These are phyloP conservation scores for Parus major DNA, from an alignment of 2,113 vertebrate species.

Conservation along the genomic window DNA sequence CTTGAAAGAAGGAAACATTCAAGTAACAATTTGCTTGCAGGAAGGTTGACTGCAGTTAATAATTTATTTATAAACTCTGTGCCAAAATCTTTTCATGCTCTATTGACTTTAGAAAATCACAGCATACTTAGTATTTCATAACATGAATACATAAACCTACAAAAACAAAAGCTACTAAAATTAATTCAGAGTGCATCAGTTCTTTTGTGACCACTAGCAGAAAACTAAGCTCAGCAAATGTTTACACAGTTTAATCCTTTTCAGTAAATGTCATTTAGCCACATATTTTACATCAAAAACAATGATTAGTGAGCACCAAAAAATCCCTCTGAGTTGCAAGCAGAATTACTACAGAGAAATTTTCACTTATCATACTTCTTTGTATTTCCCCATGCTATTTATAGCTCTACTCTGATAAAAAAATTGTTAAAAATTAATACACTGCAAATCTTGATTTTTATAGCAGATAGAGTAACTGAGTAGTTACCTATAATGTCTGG, in stretches of 20 bases:
- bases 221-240: neutral
- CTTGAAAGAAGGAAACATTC: neutral
- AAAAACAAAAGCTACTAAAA: neutral
- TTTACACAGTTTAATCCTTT: neutral
- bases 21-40: neutral
- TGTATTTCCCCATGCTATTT: neutral
- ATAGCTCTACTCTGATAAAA: neutral
- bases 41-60: neutral
- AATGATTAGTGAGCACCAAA: neutral
- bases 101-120: neutral
- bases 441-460: neutral
- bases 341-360: neutral
- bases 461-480: neutral
- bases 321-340: neutral
- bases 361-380: neutral
- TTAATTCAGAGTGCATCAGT: neutral
- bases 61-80: neutral
- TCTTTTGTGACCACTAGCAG: neutral
- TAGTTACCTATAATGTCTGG: constrained; percentile 92
- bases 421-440: neutral
- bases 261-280: neutral
- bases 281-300: neutral
- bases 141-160: neutral
- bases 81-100: neutral
- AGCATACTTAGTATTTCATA: neutral